phyloP scores from a whole-genome alignment of 1,140 invertebrate genomes.

The Samia ricini region DNA sequence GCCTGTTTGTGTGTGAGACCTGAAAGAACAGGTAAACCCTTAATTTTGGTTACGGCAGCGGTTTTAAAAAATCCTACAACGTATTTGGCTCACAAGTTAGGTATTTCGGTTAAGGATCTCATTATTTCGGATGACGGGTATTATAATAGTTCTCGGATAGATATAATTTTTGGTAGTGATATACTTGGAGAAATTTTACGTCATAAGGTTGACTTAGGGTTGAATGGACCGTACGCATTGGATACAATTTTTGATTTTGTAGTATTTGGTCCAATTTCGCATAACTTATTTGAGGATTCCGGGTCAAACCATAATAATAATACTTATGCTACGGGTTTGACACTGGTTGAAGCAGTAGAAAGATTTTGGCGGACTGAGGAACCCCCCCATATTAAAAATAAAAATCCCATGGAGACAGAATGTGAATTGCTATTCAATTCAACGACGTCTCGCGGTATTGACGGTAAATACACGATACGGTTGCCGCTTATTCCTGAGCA shows the following conservation, averaged over 20 bases:
- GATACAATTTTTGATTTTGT: constrained; percentile 23
- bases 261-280: constrained; percentile 12
- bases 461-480: constrained; percentile 21
- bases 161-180: constrained; percentile 25
- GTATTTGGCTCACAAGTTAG: no score
- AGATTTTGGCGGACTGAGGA: constrained; percentile 22
- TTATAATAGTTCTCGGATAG: constrained; percentile 9
- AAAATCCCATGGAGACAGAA: constrained; percentile 16
- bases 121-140: constrained; percentile 15
- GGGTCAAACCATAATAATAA: background rate
- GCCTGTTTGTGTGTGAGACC: no score
- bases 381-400: constrained; percentile 13
- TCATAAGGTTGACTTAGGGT: constrained; percentile 14
- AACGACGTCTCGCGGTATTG: constrained; percentile 9
- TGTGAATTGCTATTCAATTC: constrained; percentile 14
- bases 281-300: constrained; percentile 1
- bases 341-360: constrained; percentile 16
- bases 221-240: constrained; percentile 21
- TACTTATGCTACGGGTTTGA: constrained; percentile 3
- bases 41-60: no score
- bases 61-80: no score
- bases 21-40: no score
- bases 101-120: no score
- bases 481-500: constrained; percentile 17
- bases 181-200: constrained; percentile 20